Conservation (phyloP, 2,888 invertebrate genomes). For the Taphrorychus bicolor region DNA sequence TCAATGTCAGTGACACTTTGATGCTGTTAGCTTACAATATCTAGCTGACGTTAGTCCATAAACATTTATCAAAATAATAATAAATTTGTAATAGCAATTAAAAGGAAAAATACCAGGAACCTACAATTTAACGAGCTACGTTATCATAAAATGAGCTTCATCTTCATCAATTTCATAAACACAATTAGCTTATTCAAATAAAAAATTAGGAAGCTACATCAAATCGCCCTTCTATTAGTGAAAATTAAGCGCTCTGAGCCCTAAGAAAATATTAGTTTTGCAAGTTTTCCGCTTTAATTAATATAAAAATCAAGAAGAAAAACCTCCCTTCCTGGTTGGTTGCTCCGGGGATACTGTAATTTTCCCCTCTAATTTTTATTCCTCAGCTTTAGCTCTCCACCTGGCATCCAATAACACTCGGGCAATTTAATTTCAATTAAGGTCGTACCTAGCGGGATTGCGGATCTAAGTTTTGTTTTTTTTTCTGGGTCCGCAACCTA, state of each 20-base stretch:
- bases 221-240: neutral
- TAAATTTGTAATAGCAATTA: no score
- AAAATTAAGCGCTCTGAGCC: slow-evolving; percentile 1
- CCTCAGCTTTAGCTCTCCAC: neutral
- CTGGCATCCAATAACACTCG: neutral
- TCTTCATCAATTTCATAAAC: no score
- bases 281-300: slow-evolving; percentile 2
- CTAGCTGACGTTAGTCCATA: no score
- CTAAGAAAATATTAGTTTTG: neutral
- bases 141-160: neutral
- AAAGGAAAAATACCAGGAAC: no score
- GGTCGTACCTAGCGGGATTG: neutral
- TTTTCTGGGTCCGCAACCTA: neutral
- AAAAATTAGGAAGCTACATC: neutral
- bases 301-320: neutral
- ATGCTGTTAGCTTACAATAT: no score
- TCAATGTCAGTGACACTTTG: neutral
- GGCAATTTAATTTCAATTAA: slow-evolving; percentile 3
- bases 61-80: no score
- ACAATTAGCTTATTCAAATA: no score
- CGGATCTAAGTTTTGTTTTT: neutral
- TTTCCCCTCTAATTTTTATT: neutral
- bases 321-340: neutral
- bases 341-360: neutral
- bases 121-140: no score